Evolutionary conservation across 2,888 invertebrate species (phyloP), one percentile per base, ranked within the genome.

Genomic region (Lymantria dispar): DNA sequence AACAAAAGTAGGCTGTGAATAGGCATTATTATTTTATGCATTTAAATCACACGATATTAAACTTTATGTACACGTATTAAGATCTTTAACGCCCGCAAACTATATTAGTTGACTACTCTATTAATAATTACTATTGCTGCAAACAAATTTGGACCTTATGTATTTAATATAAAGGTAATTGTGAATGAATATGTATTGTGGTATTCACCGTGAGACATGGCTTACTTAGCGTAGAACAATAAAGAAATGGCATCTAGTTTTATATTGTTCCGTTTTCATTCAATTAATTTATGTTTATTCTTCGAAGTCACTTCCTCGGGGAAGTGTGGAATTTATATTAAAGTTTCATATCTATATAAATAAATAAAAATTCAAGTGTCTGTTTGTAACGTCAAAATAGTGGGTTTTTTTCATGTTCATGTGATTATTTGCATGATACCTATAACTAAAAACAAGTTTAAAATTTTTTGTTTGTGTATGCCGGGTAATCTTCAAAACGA

Each of bases 1-100:
- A 55, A 63, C 74, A 78, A 73, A 84, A 82, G 78, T 83, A 74
- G 84, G 83, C 72, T 83, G 76, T 49, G 60, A 52, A 47, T 67
- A 22, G 45, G 54, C 72, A 55, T 65, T 45, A 38, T 52, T 62
- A 62, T 12, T 47, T n/a, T 22, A 3, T 22, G 5, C 22, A 22
- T 22, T 22, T 3, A 22, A 22, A 22, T 5, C 22, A 22, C 22
- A 22, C 22, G 3, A 58, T 37, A 41, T 41, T 48, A 13, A 55
- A 57, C 56, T 47, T 50, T 67, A 57, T 3, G 0, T 0, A 45
- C n/a, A 0, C 2, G 1, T 9, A 10, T 54, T 65, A 62, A 52
- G 37, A 45, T 15, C n/a, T 43, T 30, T 42, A 22, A 10, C 12
- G 22, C 33, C 44, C 15, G 48, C 42, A 48, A 48, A 49, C 43